Evolutionary conservation across 2,888 invertebrate species (phyloP).

Genomic region (Melieria crassipennis): DNA sequence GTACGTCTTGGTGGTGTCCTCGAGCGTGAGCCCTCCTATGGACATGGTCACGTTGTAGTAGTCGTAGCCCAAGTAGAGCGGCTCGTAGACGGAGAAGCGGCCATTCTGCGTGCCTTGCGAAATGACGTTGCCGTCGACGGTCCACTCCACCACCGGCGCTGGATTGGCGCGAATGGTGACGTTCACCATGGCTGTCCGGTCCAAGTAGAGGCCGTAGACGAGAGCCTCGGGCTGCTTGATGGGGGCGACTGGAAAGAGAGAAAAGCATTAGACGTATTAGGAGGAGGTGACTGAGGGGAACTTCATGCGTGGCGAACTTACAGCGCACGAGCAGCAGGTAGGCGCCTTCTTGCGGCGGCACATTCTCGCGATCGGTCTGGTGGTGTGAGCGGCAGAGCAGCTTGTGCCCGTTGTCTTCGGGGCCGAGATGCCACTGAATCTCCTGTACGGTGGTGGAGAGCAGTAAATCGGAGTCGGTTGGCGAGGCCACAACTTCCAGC

Average conservation of each 20-base stretch:
- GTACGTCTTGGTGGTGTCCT: conserved; percentile 80
- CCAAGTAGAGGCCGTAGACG: conserved; percentile 79
- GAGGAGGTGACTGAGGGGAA: conserved; percentile 38
- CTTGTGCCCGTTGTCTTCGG: conserved; percentile 74
- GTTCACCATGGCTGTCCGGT: conserved; percentile 76
- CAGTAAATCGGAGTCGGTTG: conserved; percentile 69
- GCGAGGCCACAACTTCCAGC: conserved; percentile 63
- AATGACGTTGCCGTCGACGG: conserved; percentile 69
- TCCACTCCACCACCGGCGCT: conserved; percentile 76
- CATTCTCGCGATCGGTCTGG: conserved; percentile 60
- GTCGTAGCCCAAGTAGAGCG: conserved; percentile 68
- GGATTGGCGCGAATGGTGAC: conserved; percentile 81
- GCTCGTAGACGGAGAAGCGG: conserved; percentile 60
- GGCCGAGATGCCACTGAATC: conserved; percentile 71
- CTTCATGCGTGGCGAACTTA: conserved; percentile 66
- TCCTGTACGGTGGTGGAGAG: conserved; percentile 74
- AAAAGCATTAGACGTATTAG: not conserved
- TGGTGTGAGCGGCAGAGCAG: conserved; percentile 77
- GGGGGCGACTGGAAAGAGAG: conserved; percentile 71
- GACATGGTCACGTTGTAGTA: conserved; percentile 75
- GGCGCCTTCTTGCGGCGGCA: conserved; percentile 57
- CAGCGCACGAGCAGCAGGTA: conserved; percentile 70
- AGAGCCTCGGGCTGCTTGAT: conserved; percentile 71
- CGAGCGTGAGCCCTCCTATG: conserved; percentile 75
- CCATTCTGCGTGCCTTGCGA: conserved; percentile 66